Evolutionary conservation across 2,113 vertebrate species (phyloP).

Genomic region (Poeciliopsis retropinna): DNA sequence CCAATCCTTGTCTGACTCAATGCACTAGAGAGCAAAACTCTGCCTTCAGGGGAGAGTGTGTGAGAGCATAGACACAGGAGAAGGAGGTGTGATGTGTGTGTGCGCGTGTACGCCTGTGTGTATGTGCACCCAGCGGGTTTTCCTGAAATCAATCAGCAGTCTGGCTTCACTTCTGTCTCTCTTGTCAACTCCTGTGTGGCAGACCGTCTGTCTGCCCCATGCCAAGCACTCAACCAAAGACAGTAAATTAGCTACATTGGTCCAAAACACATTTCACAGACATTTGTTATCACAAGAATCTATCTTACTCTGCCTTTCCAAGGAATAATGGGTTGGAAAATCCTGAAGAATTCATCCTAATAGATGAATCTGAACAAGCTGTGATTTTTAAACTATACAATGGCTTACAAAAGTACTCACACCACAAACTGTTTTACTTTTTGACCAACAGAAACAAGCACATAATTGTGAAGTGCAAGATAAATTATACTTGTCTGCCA

Average conservation of each 20-base stretch:
- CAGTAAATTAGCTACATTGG: constrained; percentile 2
- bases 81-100: not conserved
- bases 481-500: too few species aligned
- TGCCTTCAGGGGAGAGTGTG: constrained; percentile 27
- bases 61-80: constrained; percentile 9
- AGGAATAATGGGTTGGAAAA: not conserved
- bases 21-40: constrained; percentile 28
- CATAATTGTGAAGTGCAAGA: too few species aligned
- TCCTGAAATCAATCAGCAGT: constrained; percentile 63
- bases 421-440: not conserved
- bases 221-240: constrained; percentile 4
- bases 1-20: constrained; percentile 50
- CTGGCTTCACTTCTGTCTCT: constrained; percentile 57
- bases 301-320: not conserved
- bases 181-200: constrained; percentile 55
- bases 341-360: not conserved
- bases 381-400: not conserved
- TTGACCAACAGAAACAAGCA: not conserved
- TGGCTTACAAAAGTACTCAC: not conserved
- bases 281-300: constrained; percentile 6
- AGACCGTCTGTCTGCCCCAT: constrained; percentile 33
- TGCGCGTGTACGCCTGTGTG: constrained; percentile 9
- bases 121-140: constrained; percentile 48
- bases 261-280: constrained; percentile 15
- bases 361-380: not conserved